Evolutionary conservation across 1,140 invertebrate species (phyloP).

Genomic region (Akabosia matsudoensis): DNA sequence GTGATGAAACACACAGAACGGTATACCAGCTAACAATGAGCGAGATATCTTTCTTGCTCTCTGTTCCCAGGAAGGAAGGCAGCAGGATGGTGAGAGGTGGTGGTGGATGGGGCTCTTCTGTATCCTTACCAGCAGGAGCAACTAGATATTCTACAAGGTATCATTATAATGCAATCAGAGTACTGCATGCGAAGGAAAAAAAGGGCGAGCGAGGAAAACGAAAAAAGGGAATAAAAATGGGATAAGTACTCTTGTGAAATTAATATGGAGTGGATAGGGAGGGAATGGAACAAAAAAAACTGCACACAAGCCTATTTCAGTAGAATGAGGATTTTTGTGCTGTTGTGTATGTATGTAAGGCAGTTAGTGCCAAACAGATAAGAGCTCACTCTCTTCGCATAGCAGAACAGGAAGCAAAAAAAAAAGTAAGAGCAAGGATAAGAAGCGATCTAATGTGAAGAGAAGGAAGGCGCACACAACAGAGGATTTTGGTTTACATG

Average conservation of each 20-base stretch:
- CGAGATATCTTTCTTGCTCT: not conserved
- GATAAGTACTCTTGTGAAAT: not conserved
- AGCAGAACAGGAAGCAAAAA: constrained; percentile 14
- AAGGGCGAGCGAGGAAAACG: not conserved
- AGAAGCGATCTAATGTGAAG: not conserved
- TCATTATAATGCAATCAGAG: not conserved
- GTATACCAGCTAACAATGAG: not conserved
- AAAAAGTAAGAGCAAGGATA: constrained; percentile 17
- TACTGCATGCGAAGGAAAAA: not conserved
- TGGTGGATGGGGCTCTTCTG: too few species aligned
- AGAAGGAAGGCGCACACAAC: constrained; percentile 1
- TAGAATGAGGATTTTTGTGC: not conserved
- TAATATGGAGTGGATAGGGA: too few species aligned
- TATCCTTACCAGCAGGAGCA: not conserved
- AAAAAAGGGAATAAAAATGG: constrained; percentile 8
- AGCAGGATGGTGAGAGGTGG: not conserved
- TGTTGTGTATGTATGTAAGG: not conserved
- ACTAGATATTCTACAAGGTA: not conserved
- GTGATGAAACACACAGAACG: too few species aligned
- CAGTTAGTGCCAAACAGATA: not conserved
- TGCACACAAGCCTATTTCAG: too few species aligned
- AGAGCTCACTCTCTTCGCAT: not conserved
- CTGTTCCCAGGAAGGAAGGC: constrained; percentile 11
- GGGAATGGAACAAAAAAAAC: too few species aligned
- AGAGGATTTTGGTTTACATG: not conserved